phyloP scores from a whole-genome alignment of 1,140 invertebrate genomes.

The Probaryconus sp. region DNA sequence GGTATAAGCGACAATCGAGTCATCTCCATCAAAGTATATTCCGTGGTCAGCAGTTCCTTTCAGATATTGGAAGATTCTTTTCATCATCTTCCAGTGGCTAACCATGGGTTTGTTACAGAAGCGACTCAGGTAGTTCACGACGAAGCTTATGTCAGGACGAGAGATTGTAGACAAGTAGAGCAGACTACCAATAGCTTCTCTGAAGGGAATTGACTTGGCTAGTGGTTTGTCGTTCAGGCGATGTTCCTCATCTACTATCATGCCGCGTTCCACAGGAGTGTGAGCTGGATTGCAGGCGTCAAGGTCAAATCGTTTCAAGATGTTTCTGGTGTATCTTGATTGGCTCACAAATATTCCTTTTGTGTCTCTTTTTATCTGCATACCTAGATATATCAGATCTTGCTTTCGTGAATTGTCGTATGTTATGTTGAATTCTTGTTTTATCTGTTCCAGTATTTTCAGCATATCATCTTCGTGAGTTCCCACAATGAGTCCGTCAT shows the following conservation, averaged over 20 bases:
- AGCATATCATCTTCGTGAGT: background rate
- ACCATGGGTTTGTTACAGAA: background rate
- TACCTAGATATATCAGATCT: background rate
- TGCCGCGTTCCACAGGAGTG: slow-evolving; percentile 4
- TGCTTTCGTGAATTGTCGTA: too few species aligned
- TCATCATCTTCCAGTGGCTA: background rate
- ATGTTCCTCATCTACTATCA: background rate
- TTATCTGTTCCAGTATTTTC: background rate
- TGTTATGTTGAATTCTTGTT: slow-evolving; percentile 3
- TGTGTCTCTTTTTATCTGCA: background rate
- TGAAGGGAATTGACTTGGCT: background rate
- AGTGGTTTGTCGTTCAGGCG: background rate
- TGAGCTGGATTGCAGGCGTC: background rate
- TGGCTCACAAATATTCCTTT: slow-evolving; percentile 7
- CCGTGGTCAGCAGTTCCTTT: too few species aligned
- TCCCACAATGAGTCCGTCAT: too few species aligned
- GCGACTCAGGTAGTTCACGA: slow-evolving; percentile 4
- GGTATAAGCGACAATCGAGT: too few species aligned
- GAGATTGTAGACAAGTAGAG: background rate
- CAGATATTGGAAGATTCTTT: too few species aligned
- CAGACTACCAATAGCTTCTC: slow-evolving; percentile 2
- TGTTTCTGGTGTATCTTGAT: background rate
- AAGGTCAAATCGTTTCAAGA: background rate
- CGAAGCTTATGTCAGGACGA: slow-evolving; percentile 2
- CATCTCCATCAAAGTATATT: too few species aligned